These are phyloP conservation scores for Mercenaria mercenaria DNA, from an alignment of 1,140 invertebrate genomes.

Conservation along the genomic window DNA sequence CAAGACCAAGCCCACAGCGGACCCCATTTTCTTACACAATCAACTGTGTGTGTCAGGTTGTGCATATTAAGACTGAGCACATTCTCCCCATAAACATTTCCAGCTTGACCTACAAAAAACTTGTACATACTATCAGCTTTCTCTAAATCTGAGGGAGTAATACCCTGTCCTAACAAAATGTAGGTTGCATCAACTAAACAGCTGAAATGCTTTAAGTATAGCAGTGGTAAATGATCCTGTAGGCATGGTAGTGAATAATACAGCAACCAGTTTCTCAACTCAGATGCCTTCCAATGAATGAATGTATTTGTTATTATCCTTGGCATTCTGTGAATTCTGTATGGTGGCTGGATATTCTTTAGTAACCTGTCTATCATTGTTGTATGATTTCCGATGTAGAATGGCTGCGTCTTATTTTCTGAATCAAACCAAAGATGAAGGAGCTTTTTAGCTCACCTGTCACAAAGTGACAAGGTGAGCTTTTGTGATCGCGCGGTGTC, in stretches of 20 bases:
- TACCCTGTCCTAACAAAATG: constrained; percentile 58
- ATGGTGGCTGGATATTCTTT: neutral
- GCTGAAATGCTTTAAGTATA: constrained; percentile 51
- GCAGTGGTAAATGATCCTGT: constrained; percentile 23
- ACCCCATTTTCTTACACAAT: constrained; percentile 52
- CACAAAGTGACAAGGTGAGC: too few species aligned
- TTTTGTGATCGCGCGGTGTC: too few species aligned
- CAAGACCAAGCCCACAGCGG: constrained; percentile 67
- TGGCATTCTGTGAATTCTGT: neutral
- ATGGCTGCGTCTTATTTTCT: neutral
- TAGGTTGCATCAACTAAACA: constrained; percentile 61
- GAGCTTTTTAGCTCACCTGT: too few species aligned
- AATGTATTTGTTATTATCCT: constrained; percentile 9
- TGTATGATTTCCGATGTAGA: neutral
- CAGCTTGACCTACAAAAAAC: constrained; percentile 27
- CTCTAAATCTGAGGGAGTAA: constrained; percentile 2
- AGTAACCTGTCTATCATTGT: neutral
- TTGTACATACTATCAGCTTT: constrained; percentile 45
- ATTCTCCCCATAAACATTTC: constrained; percentile 11
- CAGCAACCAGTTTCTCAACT: constrained; percentile 60
- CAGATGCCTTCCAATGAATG: constrained; percentile 56
- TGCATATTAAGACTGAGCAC: constrained; percentile 64
- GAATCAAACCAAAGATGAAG: constrained; percentile 32
- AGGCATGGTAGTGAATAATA: constrained; percentile 66
- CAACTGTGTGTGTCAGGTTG: constrained; percentile 46